These are phyloP conservation scores for Oxyruncus cristatus DNA, from an alignment of 2,113 vertebrate species.

Conservation along the genomic window DNA sequence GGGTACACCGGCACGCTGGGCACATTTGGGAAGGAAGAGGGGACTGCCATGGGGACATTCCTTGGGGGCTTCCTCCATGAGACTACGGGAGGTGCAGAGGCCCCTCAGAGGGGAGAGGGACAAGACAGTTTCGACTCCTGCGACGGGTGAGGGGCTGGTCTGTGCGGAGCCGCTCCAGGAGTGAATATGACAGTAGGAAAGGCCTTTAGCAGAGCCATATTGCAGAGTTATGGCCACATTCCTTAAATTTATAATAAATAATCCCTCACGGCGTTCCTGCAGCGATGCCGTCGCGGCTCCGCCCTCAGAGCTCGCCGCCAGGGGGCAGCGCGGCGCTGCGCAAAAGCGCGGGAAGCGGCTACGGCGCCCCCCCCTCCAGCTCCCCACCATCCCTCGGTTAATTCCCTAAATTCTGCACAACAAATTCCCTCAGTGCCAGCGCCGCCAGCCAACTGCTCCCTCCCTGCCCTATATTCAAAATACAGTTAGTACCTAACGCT, in stretches of 20 bases:
- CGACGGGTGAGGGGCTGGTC: not conserved
- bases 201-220: rapidly evolving
- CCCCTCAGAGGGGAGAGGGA: not conserved
- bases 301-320: not conserved
- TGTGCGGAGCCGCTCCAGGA: not conserved
- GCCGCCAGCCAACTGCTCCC: not conserved
- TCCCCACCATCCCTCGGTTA: not conserved
- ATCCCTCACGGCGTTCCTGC: not conserved
- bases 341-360: rapidly evolving
- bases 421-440: not conserved
- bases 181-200: not conserved
- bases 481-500: rapidly evolving
- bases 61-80: not conserved
- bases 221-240: rapidly evolving
- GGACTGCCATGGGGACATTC: not conserved
- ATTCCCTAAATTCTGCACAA: rapidly evolving
- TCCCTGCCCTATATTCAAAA: not conserved
- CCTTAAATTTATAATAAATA: not conserved
- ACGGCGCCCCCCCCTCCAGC: rapidly evolving
- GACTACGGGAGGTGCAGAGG: not conserved
- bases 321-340: not conserved
- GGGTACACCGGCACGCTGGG: not conserved
- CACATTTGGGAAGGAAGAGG: not conserved
- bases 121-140: not conserved
- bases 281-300: rapidly evolving